phyloP scores from a whole-genome alignment of 92 coral and sea anemone genomes.

The Porites rus region DNA sequence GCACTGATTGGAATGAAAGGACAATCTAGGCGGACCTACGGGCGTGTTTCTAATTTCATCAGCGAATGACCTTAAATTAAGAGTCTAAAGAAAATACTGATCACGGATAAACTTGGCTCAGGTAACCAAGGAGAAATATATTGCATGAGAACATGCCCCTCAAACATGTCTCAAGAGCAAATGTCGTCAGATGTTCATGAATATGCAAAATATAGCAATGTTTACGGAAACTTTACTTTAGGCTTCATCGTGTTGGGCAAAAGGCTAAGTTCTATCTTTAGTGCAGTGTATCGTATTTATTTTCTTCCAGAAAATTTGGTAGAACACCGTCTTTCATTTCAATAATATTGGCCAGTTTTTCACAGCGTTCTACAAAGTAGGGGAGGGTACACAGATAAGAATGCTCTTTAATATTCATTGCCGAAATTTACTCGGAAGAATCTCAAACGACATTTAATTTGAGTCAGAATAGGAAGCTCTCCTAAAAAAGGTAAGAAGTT shows the following conservation, averaged over 20 bases:
- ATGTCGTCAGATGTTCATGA: background rate
- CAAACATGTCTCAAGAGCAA: background rate
- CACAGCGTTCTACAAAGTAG: background rate
- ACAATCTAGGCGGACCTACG: too few relatives aligned
- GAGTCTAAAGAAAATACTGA: too few relatives aligned
- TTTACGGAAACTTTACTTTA: background rate
- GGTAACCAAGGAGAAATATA: slow-evolving; percentile 2
- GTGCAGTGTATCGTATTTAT: background rate
- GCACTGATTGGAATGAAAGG: too few relatives aligned
- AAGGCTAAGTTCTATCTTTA: background rate
- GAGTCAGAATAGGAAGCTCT: background rate
- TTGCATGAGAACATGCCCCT: background rate
- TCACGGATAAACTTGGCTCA: background rate
- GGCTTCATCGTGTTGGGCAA: background rate
- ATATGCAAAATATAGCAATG: background rate
- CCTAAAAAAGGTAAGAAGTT: background rate
- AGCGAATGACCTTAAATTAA: too few relatives aligned
- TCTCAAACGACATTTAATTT: background rate
- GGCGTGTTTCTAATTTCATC: too few relatives aligned
- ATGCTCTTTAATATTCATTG: background rate
- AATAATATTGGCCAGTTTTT: too few relatives aligned
- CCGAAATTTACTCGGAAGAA: background rate
- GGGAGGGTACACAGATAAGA: background rate
- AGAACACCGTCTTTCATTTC: background rate
- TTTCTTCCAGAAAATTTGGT: too few relatives aligned